Conservation (phyloP, 2,797 vertebrate species). For the Avahi laniger region DNA sequence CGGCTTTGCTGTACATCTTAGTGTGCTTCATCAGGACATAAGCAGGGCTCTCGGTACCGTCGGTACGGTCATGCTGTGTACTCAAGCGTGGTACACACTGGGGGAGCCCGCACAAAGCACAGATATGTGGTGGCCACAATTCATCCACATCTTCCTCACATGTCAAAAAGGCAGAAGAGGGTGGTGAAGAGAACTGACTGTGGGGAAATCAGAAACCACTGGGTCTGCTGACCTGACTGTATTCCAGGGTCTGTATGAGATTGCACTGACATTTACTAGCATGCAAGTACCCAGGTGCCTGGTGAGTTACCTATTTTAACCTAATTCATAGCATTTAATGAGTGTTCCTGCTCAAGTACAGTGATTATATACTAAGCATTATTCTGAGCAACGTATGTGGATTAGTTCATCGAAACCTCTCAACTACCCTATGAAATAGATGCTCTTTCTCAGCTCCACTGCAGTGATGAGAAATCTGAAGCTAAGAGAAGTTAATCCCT, state of each 20-base stretch:
- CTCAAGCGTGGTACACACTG: background rate
- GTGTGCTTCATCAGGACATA: background rate
- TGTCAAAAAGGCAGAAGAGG: background rate
- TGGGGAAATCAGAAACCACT: background rate
- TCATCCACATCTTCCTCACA: background rate
- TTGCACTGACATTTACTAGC: background rate
- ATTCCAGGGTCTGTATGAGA: background rate
- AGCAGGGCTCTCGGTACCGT: background rate
- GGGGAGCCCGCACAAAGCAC: no score
- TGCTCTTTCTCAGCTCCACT: background rate
- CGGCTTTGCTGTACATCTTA: background rate
- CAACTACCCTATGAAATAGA: background rate
- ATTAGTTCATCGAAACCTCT: background rate
- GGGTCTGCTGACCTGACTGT: background rate
- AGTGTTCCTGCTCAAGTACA: background rate
- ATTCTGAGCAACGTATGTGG: background rate
- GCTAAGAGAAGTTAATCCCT: background rate
- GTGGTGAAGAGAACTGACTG: background rate
- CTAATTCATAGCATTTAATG: background rate
- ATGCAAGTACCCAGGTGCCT: background rate
- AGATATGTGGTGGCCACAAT: background rate
- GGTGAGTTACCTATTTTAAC: background rate
- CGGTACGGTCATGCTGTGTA: background rate
- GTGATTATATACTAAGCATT: background rate
- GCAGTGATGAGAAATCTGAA: background rate